phyloP scores from a whole-genome alignment of 1,140 invertebrate species.

The Eupeodes corollae region DNA sequence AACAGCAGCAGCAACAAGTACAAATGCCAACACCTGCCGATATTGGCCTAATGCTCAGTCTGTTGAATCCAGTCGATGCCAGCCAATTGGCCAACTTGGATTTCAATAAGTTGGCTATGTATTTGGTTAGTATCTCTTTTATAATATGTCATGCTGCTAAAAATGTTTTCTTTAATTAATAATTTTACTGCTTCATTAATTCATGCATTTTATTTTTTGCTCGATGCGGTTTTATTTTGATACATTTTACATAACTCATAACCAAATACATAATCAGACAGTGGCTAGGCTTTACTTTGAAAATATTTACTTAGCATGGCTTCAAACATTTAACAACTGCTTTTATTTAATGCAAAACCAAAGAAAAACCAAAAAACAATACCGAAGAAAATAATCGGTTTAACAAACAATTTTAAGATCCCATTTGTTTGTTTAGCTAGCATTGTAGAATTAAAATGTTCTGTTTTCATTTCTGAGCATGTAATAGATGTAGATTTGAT shows the following conservation, averaged over 20 bases:
- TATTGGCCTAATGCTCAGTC: slow-evolving; percentile 34
- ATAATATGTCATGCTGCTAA: no score
- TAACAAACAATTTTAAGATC: no score
- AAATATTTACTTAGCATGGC: neutral
- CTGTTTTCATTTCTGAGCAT: no score
- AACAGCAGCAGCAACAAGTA: slow-evolving; percentile 12
- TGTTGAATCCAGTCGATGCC: slow-evolving; percentile 40
- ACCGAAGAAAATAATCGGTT: no score
- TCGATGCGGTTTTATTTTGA: slow-evolving; percentile 26
- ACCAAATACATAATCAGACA: no score
- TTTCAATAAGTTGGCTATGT: slow-evolving; percentile 60
- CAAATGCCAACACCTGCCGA: slow-evolving; percentile 36
- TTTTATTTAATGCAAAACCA: neutral
- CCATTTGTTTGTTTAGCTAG: no score
- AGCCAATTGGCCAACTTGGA: slow-evolving; percentile 47
- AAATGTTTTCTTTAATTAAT: neutral
- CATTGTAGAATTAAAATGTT: no score
- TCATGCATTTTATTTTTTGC: slow-evolving; percentile 7
- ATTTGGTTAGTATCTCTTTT: slow-evolving; percentile 50
- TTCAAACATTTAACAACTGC: slow-evolving; percentile 1
- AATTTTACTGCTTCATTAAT: neutral
- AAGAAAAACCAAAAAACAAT: no score
- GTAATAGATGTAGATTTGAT: no score
- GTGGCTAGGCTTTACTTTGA: no score
- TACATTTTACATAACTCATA: slow-evolving; percentile 16